These are phyloP conservation scores for Oophaga sylvatica DNA, from an alignment of 2,797 vertebrate species.

Conservation along the genomic window DNA sequence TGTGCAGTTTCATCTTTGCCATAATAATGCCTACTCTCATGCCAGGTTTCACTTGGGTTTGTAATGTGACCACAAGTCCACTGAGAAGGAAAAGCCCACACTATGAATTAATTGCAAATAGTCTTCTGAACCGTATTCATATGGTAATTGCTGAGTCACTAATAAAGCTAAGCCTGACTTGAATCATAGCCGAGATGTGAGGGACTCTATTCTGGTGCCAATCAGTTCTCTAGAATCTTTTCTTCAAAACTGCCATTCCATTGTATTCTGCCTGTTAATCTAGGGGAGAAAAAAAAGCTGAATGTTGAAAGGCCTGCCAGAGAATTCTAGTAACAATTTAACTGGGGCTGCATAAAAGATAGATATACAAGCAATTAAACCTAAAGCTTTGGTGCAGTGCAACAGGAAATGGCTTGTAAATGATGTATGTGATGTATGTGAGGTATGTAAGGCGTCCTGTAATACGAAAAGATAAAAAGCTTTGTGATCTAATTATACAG, in stretches of 20 bases:
- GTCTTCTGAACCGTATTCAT: conserved; percentile 53
- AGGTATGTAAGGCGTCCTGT: neutral
- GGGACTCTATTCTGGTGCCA: conserved; percentile 50
- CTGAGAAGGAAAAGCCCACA: conserved; percentile 40
- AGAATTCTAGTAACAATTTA: conserved; percentile 41
- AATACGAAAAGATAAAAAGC: neutral
- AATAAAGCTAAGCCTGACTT: conserved; percentile 48
- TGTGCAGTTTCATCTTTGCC: conserved; percentile 17
- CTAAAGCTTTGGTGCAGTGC: neutral
- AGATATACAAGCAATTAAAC: conserved; percentile 30
- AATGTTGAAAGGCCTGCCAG: conserved; percentile 29
- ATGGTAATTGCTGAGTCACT: conserved; percentile 56
- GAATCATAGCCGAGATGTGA: conserved; percentile 50
- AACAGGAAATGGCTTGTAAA: conserved; percentile 7
- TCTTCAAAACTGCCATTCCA: conserved; percentile 52
- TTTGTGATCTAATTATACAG: conserved; percentile 12
- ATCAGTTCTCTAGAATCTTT: conserved; percentile 42
- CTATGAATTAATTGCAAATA: conserved; percentile 54
- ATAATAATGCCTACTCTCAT: conserved; percentile 12
- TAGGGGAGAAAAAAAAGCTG: conserved; percentile 31
- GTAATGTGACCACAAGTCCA: conserved; percentile 48
- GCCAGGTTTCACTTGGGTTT: conserved; percentile 42
- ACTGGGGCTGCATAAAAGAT: neutral
- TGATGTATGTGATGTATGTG: neutral
- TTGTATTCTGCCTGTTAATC: conserved; percentile 40